Conservation (phyloP, 2,888 invertebrate species). For the Abrostola tripartita region DNA sequence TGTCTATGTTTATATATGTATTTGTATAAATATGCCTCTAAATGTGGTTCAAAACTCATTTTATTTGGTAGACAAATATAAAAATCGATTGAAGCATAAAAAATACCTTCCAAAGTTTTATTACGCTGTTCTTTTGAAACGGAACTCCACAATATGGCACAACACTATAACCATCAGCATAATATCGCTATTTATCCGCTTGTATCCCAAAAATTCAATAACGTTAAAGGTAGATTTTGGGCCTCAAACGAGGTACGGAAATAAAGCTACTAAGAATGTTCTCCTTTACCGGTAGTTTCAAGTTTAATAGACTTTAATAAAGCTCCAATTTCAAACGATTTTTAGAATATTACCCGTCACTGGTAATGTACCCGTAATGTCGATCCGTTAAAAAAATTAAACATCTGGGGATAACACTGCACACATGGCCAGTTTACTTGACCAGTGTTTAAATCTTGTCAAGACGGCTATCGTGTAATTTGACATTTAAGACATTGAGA, state of each 20-base stretch:
- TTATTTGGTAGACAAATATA: not conserved
- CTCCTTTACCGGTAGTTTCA: not conserved
- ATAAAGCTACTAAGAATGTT: slow-evolving; percentile 7
- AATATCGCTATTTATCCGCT: slow-evolving; percentile 32
- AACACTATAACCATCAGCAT: slow-evolving; percentile 31
- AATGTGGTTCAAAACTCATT: no score
- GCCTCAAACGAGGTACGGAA: slow-evolving; percentile 17
- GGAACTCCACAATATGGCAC: slow-evolving; percentile 27
- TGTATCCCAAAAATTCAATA: slow-evolving; percentile 45
- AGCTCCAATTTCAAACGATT: not conserved
- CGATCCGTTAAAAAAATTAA: no score
- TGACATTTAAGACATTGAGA: no score
- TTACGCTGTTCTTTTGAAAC: slow-evolving; percentile 25
- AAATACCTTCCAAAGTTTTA: slow-evolving; percentile 18
- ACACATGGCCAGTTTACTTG: no score
- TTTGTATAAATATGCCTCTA: no score
- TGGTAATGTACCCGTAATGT: no score
- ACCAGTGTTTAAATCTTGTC: no score
- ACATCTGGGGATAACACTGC: no score
- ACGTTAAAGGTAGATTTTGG: slow-evolving; percentile 9
- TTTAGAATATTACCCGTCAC: no score
- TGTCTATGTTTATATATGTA: no score
- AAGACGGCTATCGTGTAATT: no score
- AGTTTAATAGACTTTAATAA: not conserved
- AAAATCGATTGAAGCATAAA: slow-evolving; percentile 14